phyloP scores from a whole-genome alignment of 2,797 vertebrate genomes.

The Craterocephalus amniculus region DNA sequence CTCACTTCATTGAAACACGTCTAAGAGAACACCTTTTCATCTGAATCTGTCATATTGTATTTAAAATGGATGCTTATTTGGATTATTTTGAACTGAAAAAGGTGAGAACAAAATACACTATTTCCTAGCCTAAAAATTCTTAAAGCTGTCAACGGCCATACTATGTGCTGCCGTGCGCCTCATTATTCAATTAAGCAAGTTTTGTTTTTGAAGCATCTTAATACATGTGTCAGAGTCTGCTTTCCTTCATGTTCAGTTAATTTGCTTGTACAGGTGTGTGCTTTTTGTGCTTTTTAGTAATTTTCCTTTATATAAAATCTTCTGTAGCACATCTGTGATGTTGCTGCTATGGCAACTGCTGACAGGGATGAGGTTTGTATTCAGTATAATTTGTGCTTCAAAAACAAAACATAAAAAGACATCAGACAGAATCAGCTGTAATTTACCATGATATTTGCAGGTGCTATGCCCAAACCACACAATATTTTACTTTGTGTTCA shows the following conservation, averaged over 20 bases:
- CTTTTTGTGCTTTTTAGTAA: not conserved
- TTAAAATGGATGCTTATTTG: not conserved
- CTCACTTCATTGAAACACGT: not conserved
- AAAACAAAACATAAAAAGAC: slow-evolving; percentile 34
- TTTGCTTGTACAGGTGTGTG: not conserved
- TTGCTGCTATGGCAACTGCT: slow-evolving; percentile 59
- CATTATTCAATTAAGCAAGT: not conserved
- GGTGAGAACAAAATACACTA: not conserved
- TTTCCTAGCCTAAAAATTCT: not conserved
- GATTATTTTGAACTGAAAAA: not conserved
- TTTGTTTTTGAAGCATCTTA: not conserved
- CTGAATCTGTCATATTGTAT: not conserved
- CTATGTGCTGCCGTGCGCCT: not conserved
- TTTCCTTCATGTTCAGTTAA: not conserved
- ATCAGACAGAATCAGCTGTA: slow-evolving; percentile 33
- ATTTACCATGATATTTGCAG: slow-evolving; percentile 34
- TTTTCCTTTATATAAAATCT: slow-evolving; percentile 15
- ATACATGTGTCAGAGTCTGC: not conserved
- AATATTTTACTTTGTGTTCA: not conserved
- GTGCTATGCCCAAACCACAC: not conserved
- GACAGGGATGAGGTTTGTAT: slow-evolving; percentile 12
- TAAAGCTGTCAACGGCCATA: not conserved
- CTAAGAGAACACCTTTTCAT: not conserved
- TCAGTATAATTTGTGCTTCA: slow-evolving; percentile 35
- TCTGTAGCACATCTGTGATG: slow-evolving; percentile 19